These are phyloP conservation scores for Cyphomyrus discorhynchus DNA, from an alignment of 2,113 vertebrate species.

Conservation along the genomic window DNA sequence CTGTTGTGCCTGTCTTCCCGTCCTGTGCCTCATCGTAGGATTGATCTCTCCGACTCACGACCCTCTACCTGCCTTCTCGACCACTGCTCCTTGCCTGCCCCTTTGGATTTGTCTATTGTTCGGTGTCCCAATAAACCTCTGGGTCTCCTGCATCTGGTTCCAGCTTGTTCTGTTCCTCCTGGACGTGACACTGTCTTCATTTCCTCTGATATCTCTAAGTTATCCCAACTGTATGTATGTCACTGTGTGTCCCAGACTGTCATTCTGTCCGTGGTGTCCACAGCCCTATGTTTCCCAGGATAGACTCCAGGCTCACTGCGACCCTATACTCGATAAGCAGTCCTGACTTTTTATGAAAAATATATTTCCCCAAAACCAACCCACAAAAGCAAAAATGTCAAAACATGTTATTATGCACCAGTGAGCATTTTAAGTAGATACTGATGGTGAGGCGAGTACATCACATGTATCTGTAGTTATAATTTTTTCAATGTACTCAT, in stretches of 20 bases:
- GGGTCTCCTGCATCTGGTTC: too few relatives aligned
- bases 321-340: neutral
- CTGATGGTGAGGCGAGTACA: neutral
- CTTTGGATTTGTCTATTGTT: too few relatives aligned
- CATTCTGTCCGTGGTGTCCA: neutral
- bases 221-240: neutral
- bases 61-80: too few relatives aligned
- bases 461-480: neutral
- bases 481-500: neutral
- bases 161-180: too few relatives aligned
- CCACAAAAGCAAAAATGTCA: neutral
- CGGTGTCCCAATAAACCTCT: too few relatives aligned
- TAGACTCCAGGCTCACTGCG: neutral
- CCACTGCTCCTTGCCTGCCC: too few relatives aligned
- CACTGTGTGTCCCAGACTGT: neutral
- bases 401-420: neutral
- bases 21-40: too few relatives aligned
- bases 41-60: too few relatives aligned
- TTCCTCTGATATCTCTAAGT: neutral
- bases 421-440: neutral
- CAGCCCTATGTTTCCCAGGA: neutral
- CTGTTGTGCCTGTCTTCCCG: too few relatives aligned
- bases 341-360: neutral
- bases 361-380: neutral
- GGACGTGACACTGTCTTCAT: neutral